Percentiles rank a stretch among this genome's conserved stretches.
phyloP scores from a whole-genome alignment of 2,888 invertebrate species.

The Therioaphis trifolii region DNA sequence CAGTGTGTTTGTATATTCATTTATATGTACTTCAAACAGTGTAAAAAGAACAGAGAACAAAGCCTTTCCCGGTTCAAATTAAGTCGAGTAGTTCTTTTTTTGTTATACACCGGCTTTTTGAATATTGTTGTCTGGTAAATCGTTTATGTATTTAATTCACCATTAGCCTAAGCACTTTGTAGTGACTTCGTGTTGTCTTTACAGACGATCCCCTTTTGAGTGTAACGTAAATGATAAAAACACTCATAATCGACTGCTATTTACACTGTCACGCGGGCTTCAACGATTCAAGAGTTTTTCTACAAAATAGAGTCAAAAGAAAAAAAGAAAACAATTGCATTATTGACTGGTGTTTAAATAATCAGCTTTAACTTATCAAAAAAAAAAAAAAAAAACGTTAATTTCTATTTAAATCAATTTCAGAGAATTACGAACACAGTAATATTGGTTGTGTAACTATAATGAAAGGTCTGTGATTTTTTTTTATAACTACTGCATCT shows the following conservation, averaged over 20 bases:
- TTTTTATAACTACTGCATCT: slow-evolving; percentile 30
- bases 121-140: slow-evolving; percentile 34
- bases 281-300: slow-evolving; percentile 16
- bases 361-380: background rate
- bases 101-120: background rate
- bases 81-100: slow-evolving; percentile 45
- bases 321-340: slow-evolving; percentile 5
- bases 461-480: background rate
- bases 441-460: background rate
- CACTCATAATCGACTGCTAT: slow-evolving; percentile 59
- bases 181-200: slow-evolving; percentile 58
- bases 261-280: slow-evolving; percentile 45
- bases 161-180: slow-evolving; percentile 61
- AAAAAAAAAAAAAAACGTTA: too few species aligned
- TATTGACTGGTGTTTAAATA: background rate
- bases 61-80: slow-evolving; percentile 27
- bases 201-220: slow-evolving; percentile 20
- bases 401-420: background rate
- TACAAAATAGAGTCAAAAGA: background rate
- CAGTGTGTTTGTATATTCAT: background rate
- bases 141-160: slow-evolving; percentile 61
- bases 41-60: slow-evolving; percentile 21
- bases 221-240: slow-evolving; percentile 54
- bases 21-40: background rate
- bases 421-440: background rate